Conservation (phyloP, 2,888 invertebrate genomes). For the Pardosa pseudoannulata region DNA sequence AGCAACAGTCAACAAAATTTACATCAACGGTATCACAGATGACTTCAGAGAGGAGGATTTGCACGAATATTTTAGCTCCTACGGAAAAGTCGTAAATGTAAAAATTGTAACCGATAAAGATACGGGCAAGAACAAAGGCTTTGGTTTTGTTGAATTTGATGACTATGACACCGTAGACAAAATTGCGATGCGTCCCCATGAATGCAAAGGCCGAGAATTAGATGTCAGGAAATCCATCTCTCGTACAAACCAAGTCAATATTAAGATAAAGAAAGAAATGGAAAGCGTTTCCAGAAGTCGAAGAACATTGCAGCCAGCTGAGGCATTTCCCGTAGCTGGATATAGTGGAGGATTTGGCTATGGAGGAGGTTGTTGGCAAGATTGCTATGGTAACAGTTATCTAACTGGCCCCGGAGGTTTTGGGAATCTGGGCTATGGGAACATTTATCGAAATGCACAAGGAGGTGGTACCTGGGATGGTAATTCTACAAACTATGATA, state of each 20-base stretch:
- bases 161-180: slow-evolving; percentile 98
- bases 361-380: slow-evolving; percentile 25
- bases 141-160: slow-evolving; percentile 97
- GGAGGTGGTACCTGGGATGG: slow-evolving; percentile 76
- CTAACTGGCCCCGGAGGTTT: slow-evolving; percentile 77
- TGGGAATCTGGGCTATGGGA: slow-evolving; percentile 75
- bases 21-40: slow-evolving; percentile 94
- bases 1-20: slow-evolving; percentile 94
- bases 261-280: slow-evolving; percentile 76
- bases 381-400: slow-evolving; percentile 14
- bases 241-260: slow-evolving; percentile 85
- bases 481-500: slow-evolving; percentile 82
- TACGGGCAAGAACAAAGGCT: slow-evolving; percentile 94
- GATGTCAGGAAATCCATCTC: slow-evolving; percentile 96
- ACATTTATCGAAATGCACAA: background rate
- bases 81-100: slow-evolving; percentile 88
- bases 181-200: slow-evolving; percentile 82
- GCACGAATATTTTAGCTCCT: slow-evolving; percentile 84
- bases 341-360: slow-evolving; percentile 66
- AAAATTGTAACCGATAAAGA: slow-evolving; percentile 94
- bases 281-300: slow-evolving; percentile 25
- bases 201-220: slow-evolving; percentile 88
- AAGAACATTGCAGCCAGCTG: slow-evolving; percentile 68
- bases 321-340: slow-evolving; percentile 47
- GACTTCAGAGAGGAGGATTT: slow-evolving; percentile 94